Evolutionary conservation across 2,113 vertebrate genomes (phyloP), one percentile per base, ranked within the genome.

Genomic region (Heterochromis multidens): DNA sequence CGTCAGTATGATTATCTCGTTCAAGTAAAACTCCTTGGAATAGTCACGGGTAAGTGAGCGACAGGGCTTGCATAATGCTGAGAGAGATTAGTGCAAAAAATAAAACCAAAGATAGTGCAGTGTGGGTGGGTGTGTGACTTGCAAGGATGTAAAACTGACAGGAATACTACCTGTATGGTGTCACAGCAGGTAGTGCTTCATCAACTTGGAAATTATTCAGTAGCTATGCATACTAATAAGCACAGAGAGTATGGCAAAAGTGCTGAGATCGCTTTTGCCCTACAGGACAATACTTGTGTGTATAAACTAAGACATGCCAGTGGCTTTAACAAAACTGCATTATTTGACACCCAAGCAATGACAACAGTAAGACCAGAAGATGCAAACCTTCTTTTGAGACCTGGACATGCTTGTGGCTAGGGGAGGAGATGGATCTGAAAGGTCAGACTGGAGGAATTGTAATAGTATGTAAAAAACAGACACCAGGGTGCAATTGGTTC

Each of bases 71-170:
- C 88, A 92, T 93, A 92, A 93, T 88, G 79, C 80, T 56, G 76
- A 74, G 87, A 88, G 86, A 93, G 90, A 95, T 93, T 93, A 94
- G 81, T 88, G 91, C 58, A 87, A 85, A 89, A 88, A 93, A 83
- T 88, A 86, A 92, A 93, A 89, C 90, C 87, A 93, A 92, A 94
- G 93, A 95, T 85, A 92, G 93, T 86, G 58, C 83, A 58, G 89
- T 88, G 93, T 92, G 84, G 87, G 72, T 63, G 76, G 40, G 61
- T 37, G 85, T 77, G 91, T 70, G 83, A 82, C 85, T 91, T 81
- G 80, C 78, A 58, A 83, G 77, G 90, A 92, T 87, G 87, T 85
- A 63, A 88, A 86, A 54, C 88, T 93, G 94, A 93, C 92, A 91
- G 74, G 92, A 88, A 90, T 87, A 89, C 92, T 91, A 91, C 83